Conservation (phyloP, 2,797 vertebrate genomes). For the Propithecus deckenii region DNA sequence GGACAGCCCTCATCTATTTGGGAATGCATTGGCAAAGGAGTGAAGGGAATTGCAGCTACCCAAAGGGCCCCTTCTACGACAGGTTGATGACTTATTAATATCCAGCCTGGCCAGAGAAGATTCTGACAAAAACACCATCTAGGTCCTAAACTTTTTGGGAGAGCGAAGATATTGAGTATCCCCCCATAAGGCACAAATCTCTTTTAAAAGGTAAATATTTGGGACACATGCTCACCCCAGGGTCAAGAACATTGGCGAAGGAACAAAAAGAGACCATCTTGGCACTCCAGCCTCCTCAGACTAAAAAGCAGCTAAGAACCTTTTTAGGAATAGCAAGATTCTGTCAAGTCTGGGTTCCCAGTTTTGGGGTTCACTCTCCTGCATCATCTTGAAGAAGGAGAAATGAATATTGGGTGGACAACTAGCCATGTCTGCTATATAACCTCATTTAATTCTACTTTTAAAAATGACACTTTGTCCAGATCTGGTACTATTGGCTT, state of each 20-base stretch:
- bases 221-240: neutral
- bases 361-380: neutral
- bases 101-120: neutral
- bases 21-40: too few species aligned
- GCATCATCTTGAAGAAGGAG: neutral
- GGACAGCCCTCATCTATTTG: too few species aligned
- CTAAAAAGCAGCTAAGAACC: neutral
- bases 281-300: neutral
- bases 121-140: neutral
- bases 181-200: neutral
- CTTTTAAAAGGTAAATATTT: neutral
- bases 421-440: neutral
- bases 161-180: neutral
- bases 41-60: too few species aligned
- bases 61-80: too few species aligned
- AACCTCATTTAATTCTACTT: conserved; percentile 17
- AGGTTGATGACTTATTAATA: too few species aligned
- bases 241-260: neutral
- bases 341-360: neutral
- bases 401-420: neutral
- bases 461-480: neutral
- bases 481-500: neutral
- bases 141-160: neutral
- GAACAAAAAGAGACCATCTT: neutral
- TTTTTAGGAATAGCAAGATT: neutral